phyloP scores from a whole-genome alignment of 1,140 invertebrate species.

The Lycorma delicatula region DNA sequence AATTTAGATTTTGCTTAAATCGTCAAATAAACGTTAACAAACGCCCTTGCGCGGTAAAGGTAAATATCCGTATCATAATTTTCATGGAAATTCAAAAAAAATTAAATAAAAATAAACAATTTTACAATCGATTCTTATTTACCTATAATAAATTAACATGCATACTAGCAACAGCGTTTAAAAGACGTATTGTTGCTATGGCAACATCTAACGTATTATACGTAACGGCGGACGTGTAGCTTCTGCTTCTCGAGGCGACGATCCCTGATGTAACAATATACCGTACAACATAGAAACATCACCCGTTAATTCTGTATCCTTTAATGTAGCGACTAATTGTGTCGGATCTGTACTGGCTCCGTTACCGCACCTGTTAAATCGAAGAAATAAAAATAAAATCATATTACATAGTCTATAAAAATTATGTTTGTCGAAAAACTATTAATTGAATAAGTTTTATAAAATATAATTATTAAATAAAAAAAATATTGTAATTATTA shows the following conservation, averaged over 20 bases:
- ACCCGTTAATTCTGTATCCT: constrained; percentile 60
- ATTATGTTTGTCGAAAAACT: too few species aligned
- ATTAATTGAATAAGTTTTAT: too few species aligned
- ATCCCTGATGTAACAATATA: constrained; percentile 58
- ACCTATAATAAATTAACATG: constrained; percentile 73
- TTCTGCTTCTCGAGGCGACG: constrained; percentile 46
- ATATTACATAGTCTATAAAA: too few species aligned
- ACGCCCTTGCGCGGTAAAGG: too few species aligned
- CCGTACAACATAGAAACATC: constrained; percentile 67
- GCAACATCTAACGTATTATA: constrained; percentile 45
- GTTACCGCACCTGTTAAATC: constrained; percentile 15
- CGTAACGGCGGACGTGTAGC: constrained; percentile 36
- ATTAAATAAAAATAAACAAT: too few species aligned
- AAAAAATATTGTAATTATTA: too few species aligned
- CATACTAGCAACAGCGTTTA: constrained; percentile 62
- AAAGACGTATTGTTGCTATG: constrained; percentile 53
- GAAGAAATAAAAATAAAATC: too few species aligned
- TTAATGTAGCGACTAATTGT: constrained; percentile 50
- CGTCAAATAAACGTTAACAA: too few species aligned
- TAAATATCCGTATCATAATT: too few species aligned
- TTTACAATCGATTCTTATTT: constrained; percentile 26
- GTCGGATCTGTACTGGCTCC: constrained; percentile 46
- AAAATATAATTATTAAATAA: too few species aligned
- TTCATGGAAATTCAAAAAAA: too few species aligned
- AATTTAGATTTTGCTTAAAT: too few species aligned